Base-by-base conservation (phyloP, 2,113 vertebrate genomes). In the Galbula dea region DNA sequence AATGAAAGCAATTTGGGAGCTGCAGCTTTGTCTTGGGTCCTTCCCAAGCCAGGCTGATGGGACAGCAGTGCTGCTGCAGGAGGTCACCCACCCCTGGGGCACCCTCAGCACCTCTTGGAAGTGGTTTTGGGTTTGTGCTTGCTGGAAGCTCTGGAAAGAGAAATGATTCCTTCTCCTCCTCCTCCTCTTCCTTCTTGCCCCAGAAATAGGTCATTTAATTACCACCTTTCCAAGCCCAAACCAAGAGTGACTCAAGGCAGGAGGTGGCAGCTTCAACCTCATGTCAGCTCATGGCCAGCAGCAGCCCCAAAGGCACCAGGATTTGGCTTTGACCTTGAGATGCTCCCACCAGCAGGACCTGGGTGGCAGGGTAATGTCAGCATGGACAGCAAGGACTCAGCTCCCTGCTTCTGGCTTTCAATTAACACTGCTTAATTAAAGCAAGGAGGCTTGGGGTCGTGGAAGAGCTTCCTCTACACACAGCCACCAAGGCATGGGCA, bases 191-290 rank as follows among this genome's bases (percentile, higher is more conserved):
- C 78, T 94, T 92, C 74, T 34, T 55, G 57, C n/a, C 17, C 62
- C 74, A 86, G 57, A 94, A 95, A 92, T 90, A 94, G 94, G 94
- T 49, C 84, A 74, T n/a, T 94, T 88, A 95, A 95, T 92, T 69
- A 89, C 72, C 77, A 77, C 86, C 68, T 92, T 88, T 19, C 76
- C 88, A 75, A 79, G 17, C 83, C 82, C 76, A 79, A 82, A 71
- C 3, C 83, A 51, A 14, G 49, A n/a, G 32, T 90, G 95, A 93
- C 34, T 93, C 89, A 71, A 62, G 93, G 57, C 61, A 15, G 85
- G 51, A 57, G 82, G 41, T 27, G 74, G 88, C 51, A 1, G 5
- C 86, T 78, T 14, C 78, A 37, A 14, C 55, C 85, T 55, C 1
- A 3, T 0, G 4, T n/a, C 21, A 2, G 34, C 76, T 51, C n/a